These are phyloP conservation scores for Nothura maculosa DNA, from an alignment of 2,797 vertebrate genomes.

Conservation along the genomic window DNA sequence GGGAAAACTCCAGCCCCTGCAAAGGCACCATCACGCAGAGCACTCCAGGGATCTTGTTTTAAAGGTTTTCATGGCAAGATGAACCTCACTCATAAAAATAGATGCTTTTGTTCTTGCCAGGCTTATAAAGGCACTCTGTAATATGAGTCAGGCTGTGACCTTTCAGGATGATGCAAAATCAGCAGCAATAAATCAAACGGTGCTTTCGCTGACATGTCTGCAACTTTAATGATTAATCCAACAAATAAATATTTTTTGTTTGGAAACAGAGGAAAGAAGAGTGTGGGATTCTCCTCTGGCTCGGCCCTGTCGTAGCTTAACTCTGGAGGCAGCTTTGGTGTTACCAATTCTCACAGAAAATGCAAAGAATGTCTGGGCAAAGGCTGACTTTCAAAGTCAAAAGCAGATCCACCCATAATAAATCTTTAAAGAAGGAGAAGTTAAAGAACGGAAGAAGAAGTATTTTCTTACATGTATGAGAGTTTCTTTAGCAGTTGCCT, in stretches of 20 bases:
- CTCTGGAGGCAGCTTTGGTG: neutral
- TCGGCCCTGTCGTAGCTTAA: neutral
- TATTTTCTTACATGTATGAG: neutral
- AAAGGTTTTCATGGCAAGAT: neutral
- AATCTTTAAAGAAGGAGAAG: neutral
- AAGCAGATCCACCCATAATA: neutral
- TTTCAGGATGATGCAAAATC: conserved; percentile 40
- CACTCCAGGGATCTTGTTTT: neutral
- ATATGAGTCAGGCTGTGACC: conserved; percentile 9
- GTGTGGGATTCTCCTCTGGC: conserved; percentile 5
- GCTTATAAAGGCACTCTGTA: neutral
- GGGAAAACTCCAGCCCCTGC: neutral
- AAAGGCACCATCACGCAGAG: neutral
- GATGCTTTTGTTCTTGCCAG: conserved; percentile 2
- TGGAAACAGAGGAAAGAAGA: neutral
- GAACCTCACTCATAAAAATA: neutral
- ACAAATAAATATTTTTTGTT: conserved; percentile 30
- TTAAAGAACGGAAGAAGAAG: neutral
- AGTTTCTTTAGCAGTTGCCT: neutral
- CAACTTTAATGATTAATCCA: neutral
- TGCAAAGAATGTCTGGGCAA: neutral
- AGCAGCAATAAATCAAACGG: conserved; percentile 5
- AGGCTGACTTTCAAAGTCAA: neutral
- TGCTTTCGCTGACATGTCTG: conserved; percentile 35
- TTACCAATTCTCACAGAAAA: neutral